Evolutionary conservation across 1,140 invertebrate genomes (phyloP), one percentile per base, ranked within the genome.

Genomic region (Drosophila lacteicornis): DNA sequence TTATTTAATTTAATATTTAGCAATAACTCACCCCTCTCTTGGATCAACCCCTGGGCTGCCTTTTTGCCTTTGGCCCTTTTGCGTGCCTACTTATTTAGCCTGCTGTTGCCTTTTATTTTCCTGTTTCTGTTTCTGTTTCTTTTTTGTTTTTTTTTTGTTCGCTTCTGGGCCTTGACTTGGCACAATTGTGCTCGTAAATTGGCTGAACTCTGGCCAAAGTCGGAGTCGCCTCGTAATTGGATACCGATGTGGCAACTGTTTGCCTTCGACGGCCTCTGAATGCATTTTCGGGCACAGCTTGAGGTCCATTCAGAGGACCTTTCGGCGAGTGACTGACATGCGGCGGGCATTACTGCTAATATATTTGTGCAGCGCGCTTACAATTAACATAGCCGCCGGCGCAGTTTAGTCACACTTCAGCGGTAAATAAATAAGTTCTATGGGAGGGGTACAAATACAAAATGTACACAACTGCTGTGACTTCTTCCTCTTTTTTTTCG

Each of bases 221-320:
- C 60, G 59, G 42, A 49, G 67, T 57, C 51, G 68, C 42, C 30
- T 49, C 56, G 85, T 90, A 90, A 90, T 90, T 90, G 85, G 85
- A 90, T 90, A 70, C 81, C 82, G 42, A 66, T 80, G 81, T 82
- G 57, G 85, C 85, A 88, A 88, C 85, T 88, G 85, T 88, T 88
- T 88, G 84, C 80, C 75, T 83, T 79, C 51, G 61, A 40, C 57
- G 51, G 50, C 75, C 61, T 55, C 55, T 78, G 42, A 71, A 60
- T 74, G 70, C 67, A 70, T 76, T 53, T 49, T 68, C 27, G 42
- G 5, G 33, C 76, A 38, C 84, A 88, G 84, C 84, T 80, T 88
- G 84, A 68, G 80, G 80, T 88, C 84, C 77, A 57, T 55, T 53
- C 49, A 43, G 12, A 47, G 69, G 55, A 71, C 68, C 27, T 69